Evolutionary conservation across 2,113 vertebrate species (phyloP).

Genomic region (Malurus elegans): DNA sequence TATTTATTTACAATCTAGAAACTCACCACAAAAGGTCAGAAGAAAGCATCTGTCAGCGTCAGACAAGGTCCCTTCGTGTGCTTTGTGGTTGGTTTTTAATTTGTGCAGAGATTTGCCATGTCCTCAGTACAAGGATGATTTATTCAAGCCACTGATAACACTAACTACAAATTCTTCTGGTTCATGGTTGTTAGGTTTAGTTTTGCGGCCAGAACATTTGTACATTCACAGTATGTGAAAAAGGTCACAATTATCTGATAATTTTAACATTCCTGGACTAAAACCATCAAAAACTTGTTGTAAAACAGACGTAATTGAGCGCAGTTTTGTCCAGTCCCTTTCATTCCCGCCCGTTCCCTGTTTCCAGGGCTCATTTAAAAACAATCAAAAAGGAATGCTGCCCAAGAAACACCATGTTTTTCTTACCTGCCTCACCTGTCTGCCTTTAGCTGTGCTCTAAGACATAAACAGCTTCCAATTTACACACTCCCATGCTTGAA

Average conservation of each 20-base stretch:
- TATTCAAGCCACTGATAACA: neutral
- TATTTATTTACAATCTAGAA: neutral
- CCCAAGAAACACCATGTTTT: accelerated
- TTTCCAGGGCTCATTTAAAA: neutral
- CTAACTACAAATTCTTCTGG: neutral
- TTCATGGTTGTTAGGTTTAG: neutral
- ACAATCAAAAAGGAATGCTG: neutral
- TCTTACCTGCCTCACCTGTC: neutral
- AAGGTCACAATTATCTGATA: neutral
- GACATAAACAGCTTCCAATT: neutral
- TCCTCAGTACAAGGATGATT: neutral
- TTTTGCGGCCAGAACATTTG: neutral
- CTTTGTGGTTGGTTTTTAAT: neutral
- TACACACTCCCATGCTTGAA: neutral
- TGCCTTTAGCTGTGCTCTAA: neutral
- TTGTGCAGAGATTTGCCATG: neutral
- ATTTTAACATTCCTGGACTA: neutral
- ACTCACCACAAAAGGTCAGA: neutral
- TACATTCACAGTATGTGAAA: neutral
- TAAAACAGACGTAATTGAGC: neutral
- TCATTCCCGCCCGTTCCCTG: neutral
- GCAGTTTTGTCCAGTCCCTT: neutral
- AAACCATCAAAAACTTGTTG: neutral
- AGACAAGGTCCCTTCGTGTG: neutral
- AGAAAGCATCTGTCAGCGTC: neutral